Percentiles rank a stretch among this genome's conserved stretches.
Conservation (phyloP, 2,797 vertebrate species). For the Pseudochaenichthys georgianus region DNA sequence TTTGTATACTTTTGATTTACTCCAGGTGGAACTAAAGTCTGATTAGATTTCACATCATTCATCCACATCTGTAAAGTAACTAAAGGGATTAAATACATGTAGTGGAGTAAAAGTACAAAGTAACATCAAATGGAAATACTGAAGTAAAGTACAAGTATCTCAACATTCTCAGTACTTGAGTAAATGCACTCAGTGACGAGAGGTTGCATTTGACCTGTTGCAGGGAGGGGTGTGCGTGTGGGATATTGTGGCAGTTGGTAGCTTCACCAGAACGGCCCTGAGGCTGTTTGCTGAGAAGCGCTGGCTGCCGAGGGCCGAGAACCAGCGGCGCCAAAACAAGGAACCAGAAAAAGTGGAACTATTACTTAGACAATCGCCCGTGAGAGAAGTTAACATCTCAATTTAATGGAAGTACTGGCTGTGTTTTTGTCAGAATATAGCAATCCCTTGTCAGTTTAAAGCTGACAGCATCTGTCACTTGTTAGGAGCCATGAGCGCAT, state of each 20-base stretch:
- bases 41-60: too few species aligned
- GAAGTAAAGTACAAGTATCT: too few species aligned
- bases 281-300: slow-evolving; percentile 74
- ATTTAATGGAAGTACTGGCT: slow-evolving; percentile 27
- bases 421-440: neutral
- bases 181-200: too few species aligned
- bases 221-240: slow-evolving; percentile 1
- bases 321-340: slow-evolving; percentile 54
- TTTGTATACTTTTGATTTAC: too few species aligned
- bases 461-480: too few species aligned
- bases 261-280: slow-evolving; percentile 70
- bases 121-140: too few species aligned
- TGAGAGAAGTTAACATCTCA: slow-evolving; percentile 44
- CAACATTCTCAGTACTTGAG: too few species aligned
- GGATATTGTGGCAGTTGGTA: slow-evolving; percentile 60
- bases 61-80: too few species aligned
- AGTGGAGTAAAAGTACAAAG: too few species aligned
- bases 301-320: slow-evolving; percentile 46
- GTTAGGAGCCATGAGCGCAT: neutral
- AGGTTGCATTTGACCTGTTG: too few species aligned
- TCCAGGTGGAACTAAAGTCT: too few species aligned
- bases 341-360: slow-evolving; percentile 79
- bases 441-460: neutral
- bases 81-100: too few species aligned
- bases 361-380: slow-evolving; percentile 57